phyloP scores from a whole-genome alignment of 2,113 vertebrate species.

The Channa maculata region DNA sequence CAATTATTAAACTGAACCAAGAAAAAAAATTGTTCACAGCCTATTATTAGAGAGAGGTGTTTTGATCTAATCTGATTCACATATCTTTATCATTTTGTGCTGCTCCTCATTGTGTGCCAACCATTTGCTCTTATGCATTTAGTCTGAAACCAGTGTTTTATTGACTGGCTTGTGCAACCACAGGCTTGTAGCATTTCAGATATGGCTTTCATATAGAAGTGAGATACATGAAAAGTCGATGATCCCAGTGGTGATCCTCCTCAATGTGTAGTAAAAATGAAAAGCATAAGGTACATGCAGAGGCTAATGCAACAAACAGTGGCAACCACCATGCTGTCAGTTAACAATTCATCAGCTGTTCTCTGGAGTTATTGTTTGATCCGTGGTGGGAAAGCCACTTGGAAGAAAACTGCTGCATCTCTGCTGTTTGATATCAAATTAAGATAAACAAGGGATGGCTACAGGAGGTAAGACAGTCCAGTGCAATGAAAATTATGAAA shows the following conservation, averaged over 20 bases:
- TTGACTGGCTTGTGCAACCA: not conserved
- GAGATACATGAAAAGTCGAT: not conserved
- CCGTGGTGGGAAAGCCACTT: slow-evolving; percentile 5
- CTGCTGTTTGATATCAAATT: slow-evolving; percentile 22
- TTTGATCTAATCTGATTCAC: not conserved
- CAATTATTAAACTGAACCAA: not conserved
- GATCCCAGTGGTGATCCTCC: not conserved
- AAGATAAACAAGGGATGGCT: slow-evolving; percentile 1
- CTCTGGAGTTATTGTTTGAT: slow-evolving; percentile 17
- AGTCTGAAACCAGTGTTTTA: not conserved
- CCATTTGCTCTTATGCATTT: no score
- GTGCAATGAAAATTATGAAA: not conserved
- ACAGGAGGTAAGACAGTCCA: not conserved
- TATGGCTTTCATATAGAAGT: no score
- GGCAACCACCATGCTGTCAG: not conserved
- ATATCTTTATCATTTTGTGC: no score
- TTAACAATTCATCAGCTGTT: slow-evolving; percentile 13
- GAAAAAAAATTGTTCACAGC: not conserved
- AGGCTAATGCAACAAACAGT: not conserved
- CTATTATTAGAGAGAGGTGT: not conserved
- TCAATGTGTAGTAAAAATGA: not conserved
- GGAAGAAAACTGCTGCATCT: slow-evolving; percentile 24
- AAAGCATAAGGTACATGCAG: not conserved
- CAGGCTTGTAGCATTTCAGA: not conserved
- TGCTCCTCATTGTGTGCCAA: no score